Evolutionary conservation across 2,113 vertebrate species (phyloP), one percentile per base, ranked within the genome.

Genomic region (Martes martes): DNA sequence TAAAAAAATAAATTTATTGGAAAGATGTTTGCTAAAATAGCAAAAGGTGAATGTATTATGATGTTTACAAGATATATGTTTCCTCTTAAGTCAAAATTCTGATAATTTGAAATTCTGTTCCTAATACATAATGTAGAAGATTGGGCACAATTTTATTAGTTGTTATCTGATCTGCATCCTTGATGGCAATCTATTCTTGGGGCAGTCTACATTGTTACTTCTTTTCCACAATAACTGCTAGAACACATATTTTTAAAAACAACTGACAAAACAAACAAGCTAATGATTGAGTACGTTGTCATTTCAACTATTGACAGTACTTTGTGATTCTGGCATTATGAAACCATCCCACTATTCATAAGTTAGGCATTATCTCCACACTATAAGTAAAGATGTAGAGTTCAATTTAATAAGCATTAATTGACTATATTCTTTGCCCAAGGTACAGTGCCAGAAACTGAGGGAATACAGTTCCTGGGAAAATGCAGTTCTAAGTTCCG

Each of bases 341-440:
- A 96, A 95, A 92, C 16, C 21, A 88, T 79, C 23, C 14, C 7
- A 79, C 52, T 80, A 55, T 69, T 94, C 86, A 95, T 89, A 97
- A 95, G 11, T 16, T 50, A 47, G 11, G 92, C 45, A 94, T 92
- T 95, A 95, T 92, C n/a, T 90, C 11, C 16, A 47, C 3, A 21
- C 67, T 90, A 67, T 96, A 96, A 94, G 97, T 65, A 88, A 87
- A 74, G 74, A 95, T 52, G 39, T 1, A 91, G n/a, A 87, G 84
- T 71, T 87, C 14, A 81, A 71, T 78, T 76, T 52, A 87, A 87
- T 92, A 81, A 88, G 31, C 23, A 88, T 63, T 93, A 86, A 87
- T 47, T 94, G 61, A 57, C 39, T 76, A 31, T 84, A 18, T 92
- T 94, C 21, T 42, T 91, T 74, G 28, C 33, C 59, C n/a, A 76